Percentiles rank a stretch among this genome's conserved stretches.
phyloP scores from a whole-genome alignment of 2,113 vertebrate genomes.

The Rutilus rutilus region DNA sequence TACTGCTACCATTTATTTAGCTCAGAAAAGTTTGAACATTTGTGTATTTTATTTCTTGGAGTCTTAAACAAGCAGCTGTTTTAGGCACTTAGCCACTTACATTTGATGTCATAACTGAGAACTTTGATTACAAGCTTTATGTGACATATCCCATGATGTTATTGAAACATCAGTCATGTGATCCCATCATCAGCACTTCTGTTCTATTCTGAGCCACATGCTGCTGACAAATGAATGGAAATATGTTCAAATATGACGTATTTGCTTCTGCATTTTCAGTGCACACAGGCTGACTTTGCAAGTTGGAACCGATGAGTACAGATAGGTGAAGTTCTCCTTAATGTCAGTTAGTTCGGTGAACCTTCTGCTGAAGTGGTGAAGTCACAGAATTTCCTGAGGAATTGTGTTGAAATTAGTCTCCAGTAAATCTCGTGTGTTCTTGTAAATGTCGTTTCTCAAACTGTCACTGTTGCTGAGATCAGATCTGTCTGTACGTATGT shows the following conservation, averaged over 20 bases:
- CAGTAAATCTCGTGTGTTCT: background rate
- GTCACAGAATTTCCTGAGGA: background rate
- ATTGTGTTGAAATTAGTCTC: background rate
- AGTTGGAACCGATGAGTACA: background rate
- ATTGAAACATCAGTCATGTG: slow-evolving; percentile 6
- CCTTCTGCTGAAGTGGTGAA: background rate
- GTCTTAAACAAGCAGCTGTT: background rate
- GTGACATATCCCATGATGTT: background rate
- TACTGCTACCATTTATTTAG: background rate
- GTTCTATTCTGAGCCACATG: slow-evolving; percentile 11
- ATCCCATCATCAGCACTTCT: background rate
- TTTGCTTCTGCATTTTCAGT: slow-evolving; percentile 17
- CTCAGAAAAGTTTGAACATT: background rate
- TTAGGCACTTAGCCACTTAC: background rate
- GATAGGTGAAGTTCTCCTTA: background rate
- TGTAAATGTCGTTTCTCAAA: background rate
- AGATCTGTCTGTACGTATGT: background rate
- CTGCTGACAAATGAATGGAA: slow-evolving; percentile 1
- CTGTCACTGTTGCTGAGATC: background rate
- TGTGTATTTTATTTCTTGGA: background rate
- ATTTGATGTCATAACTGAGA: background rate
- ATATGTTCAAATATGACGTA: background rate
- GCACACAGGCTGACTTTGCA: background rate
- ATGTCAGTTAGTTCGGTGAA: background rate
- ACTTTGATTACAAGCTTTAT: background rate